Base-by-base conservation (phyloP, 1,140 invertebrate species). In the Brevipalpus yothersi region DNA sequence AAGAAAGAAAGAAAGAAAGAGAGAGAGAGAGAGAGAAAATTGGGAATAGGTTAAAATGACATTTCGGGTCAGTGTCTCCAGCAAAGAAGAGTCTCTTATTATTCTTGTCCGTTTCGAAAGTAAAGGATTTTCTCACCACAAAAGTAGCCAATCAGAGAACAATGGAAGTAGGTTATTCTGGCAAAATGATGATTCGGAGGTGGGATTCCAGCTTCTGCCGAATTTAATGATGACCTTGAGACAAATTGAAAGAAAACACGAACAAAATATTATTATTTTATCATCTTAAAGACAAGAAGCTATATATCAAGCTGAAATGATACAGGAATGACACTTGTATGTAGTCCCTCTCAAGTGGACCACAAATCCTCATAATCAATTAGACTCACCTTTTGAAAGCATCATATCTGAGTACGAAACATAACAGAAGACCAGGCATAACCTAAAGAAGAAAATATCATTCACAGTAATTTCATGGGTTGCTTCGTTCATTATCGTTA, bases 101-200 rank as follows among this genome's bases (percentile, higher is more conserved):
- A 4, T 53, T 19, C 3, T 7, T 45, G 43, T 10, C 12, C 12
- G n/a, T 45, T 17, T 13, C 12, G 53, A 12, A 59, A 3, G 12
- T 15, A 45, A 45, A 45, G 12, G 12, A 51, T 51, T 17, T 31
- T 61, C 64, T 67, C 64, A 76, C 73, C 75, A 65, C 95, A 77
- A 75, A 96, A 95, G 75, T 96, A 96, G 64, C 92, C 92, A 69
- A 96, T 82, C 67, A 96, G 79, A 65, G 91, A 95, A 77, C 92
- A 96, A 76, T 95, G 92, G 79, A 96, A 96, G 77, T 95, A 79
- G 69, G 77, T 80, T 64, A 81, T 77, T 66, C 75, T 78, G 66
- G 73, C 77, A 9, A 81, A 31, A 31, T 31, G 72, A 65, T 80
- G 77, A 65, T 79, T 75, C 10, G 84, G 82, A 4, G 82, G 82